Evolutionary conservation across 2,113 vertebrate species (phyloP).

Genomic region (Phainopepla nitens): DNA sequence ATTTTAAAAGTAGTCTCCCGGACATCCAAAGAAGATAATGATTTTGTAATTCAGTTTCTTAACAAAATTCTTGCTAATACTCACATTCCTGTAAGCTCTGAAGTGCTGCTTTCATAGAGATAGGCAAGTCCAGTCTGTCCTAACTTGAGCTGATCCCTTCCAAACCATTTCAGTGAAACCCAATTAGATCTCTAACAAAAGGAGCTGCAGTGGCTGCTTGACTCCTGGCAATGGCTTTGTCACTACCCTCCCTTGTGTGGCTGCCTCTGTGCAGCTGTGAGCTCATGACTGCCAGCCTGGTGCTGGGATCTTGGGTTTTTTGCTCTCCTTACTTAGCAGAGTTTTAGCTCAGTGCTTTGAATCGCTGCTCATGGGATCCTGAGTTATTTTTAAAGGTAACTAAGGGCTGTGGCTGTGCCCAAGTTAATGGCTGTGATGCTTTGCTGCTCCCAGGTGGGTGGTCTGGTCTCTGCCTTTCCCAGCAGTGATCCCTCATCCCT

Average conservation of each 20-base stretch:
- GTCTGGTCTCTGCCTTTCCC: neutral
- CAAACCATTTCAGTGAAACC: neutral
- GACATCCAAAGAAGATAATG: neutral
- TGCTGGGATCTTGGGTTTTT: neutral
- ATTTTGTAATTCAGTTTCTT: neutral
- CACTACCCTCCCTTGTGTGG: neutral
- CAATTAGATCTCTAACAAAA: neutral
- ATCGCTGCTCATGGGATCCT: neutral
- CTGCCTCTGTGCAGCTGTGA: neutral
- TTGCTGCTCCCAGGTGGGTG: neutral
- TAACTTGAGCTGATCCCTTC: neutral
- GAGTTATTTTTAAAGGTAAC: neutral
- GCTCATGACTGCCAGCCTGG: accelerated
- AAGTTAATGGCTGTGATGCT: neutral
- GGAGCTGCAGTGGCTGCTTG: neutral
- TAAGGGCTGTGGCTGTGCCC: neutral
- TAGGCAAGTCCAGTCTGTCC: neutral
- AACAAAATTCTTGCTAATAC: neutral
- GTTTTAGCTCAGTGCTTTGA: neutral
- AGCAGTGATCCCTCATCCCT: neutral
- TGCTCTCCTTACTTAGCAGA: neutral
- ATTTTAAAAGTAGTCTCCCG: neutral
- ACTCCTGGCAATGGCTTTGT: neutral
- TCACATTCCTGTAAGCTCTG: neutral
- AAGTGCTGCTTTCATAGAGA: neutral